Evolutionary conservation across 2,797 vertebrate genomes (phyloP), one percentile per base, ranked within the genome.

Genomic region (Chelonia mydas): DNA sequence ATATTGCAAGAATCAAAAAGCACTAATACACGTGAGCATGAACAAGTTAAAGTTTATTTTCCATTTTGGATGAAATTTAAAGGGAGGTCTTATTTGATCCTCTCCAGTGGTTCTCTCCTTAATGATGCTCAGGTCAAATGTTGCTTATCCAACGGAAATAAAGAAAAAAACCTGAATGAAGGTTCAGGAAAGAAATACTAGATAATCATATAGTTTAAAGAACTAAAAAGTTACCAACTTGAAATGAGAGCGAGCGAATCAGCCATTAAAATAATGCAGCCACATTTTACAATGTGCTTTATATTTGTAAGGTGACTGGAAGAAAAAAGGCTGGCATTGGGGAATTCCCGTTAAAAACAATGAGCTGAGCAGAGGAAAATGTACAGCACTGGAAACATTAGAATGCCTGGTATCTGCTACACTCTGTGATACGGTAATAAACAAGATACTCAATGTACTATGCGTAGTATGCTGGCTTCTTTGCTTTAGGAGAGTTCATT

Each of bases 401-500:
- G 7, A 37, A 4, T 2, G 51, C 31, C 13, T 81, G 84, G 51
- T 33, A 31, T 92, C 41, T 92, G 61, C 77, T 50, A 3, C 72
- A 82, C 0, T 51, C 72, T 87, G 10, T 85, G 41, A 9, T 87
- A 55, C 59, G 86, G 51, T 88, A 87, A 59, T 25, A 47, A 25
- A 93, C 91, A 76, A 61, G 47, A 31, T 27, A 33, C n/a, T 81
- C 86, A 3, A 91, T 59, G 9, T 61, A 3, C 37, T 55, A 37
- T 31, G n/a, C 81, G 11, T 2, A 79, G 51, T 41, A 51, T 9
- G 5, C n/a, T 93, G 74, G 13, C 53, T 92, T 87, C 49, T 81
- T 84, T 90, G 84, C 91, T 95, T 79, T 55, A 91, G 92, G 93
- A n/a, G 74, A 93, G 86, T 88, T 95, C 68, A 54, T 90, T 96